A percentile compares a stretch with the other conserved stretches of the same genome.
Evolutionary conservation across 2,888 invertebrate species (phyloP).

Genomic region (Clunio marinus): DNA sequence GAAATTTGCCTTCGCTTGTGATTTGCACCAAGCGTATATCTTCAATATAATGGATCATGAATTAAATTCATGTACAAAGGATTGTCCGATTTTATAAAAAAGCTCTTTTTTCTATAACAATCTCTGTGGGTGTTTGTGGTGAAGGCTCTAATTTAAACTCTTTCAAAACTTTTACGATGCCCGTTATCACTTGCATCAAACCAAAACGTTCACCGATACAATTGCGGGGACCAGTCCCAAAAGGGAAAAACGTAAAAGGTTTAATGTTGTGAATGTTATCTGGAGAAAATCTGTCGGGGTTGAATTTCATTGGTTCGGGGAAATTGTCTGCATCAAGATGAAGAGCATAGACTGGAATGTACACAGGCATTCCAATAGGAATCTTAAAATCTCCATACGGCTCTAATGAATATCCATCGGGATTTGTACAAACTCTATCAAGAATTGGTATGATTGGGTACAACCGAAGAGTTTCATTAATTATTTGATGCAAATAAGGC

Average conservation of each 20-base stretch:
- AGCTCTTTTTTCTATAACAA: constrained; percentile 47
- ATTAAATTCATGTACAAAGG: not conserved
- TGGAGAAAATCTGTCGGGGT: constrained; percentile 48
- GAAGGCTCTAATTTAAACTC: constrained; percentile 47
- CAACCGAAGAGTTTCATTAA: constrained; percentile 47
- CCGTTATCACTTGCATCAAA: constrained; percentile 46
- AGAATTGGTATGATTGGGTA: constrained; percentile 50
- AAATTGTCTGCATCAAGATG: constrained; percentile 48
- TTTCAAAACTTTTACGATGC: constrained; percentile 47
- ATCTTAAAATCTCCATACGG: constrained; percentile 45
- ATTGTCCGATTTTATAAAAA: constrained; percentile 46
- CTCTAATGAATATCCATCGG: constrained; percentile 44
- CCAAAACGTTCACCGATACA: constrained; percentile 50
- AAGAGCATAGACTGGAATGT: constrained; percentile 47
- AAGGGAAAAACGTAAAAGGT: constrained; percentile 47
- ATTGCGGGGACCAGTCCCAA: constrained; percentile 48
- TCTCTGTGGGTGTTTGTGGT: constrained; percentile 44
- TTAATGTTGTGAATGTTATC: constrained; percentile 45
- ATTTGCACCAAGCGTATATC: no score
- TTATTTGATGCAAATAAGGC: constrained; percentile 21
- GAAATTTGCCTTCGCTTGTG: no score
- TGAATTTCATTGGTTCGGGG: constrained; percentile 46
- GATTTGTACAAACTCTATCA: constrained; percentile 46
- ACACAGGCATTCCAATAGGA: constrained; percentile 48
- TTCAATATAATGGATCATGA: constrained; percentile 11